These are phyloP conservation scores for Drosophila longiperda DNA, from an alignment of 2,888 invertebrate species.

Conservation along the genomic window DNA sequence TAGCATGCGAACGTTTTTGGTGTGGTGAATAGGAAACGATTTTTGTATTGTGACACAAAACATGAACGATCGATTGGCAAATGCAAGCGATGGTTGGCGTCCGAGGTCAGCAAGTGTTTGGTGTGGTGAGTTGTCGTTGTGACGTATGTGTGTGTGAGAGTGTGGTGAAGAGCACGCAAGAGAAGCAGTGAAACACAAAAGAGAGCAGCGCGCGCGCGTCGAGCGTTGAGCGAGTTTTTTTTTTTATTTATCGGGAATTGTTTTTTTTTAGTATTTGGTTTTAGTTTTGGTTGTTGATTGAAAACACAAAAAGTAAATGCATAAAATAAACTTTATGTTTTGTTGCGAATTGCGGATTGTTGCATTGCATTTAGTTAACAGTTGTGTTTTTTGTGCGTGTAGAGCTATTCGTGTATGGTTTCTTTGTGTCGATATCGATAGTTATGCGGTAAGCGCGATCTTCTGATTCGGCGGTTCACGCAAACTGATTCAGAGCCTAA, in stretches of 20 bases:
- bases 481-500: conserved; percentile 51
- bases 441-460: conserved; percentile 58
- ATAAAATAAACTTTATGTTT: conserved; percentile 79
- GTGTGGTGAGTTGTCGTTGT: conserved; percentile 41
- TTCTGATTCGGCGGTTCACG: conserved; percentile 36
- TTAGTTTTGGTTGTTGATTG: conserved; percentile 47
- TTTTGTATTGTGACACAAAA: conserved; percentile 38
- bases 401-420: conserved; percentile 45
- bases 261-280: conserved; percentile 50
- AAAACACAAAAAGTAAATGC: conserved; percentile 78
- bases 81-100: conserved; percentile 69
- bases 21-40: conserved; percentile 22
- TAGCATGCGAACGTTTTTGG: conserved; percentile 16
- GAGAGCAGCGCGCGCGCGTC: conserved; percentile 73
- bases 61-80: conserved; percentile 61
- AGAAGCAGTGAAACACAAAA: conserved; percentile 79
- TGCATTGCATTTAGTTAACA: conserved; percentile 55
- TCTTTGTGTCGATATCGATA: conserved; percentile 19
- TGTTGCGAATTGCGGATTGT: conserved; percentile 24
- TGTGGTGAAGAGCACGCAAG: conserved; percentile 70
- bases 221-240: conserved; percentile 52
- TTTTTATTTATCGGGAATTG: conserved; percentile 16
- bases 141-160: conserved; percentile 36
- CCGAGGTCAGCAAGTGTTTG: conserved; percentile 63
- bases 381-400: conserved; percentile 37